Conservation (phyloP, 1,140 invertebrate genomes). For the Macrosteles quadrilineatus region DNA sequence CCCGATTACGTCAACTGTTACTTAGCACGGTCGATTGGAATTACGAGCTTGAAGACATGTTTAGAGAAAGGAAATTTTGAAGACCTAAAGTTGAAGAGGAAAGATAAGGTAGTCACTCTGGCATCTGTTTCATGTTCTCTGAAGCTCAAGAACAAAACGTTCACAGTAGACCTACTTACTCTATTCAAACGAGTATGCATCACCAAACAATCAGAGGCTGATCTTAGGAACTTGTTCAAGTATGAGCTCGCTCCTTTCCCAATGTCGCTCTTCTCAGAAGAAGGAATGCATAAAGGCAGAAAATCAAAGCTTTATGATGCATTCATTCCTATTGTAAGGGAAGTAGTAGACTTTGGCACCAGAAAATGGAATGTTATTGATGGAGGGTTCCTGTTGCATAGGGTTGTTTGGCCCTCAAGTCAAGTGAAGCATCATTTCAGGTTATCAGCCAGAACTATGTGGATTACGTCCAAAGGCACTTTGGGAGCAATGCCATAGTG, state of each 20-base stretch:
- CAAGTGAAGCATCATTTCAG: no score
- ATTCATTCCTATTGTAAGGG: background rate
- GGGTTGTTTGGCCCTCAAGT: no score
- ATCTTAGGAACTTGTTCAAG: background rate
- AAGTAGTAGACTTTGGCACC: no score
- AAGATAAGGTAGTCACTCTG: conserved; percentile 16
- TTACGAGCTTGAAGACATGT: no score
- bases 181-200: conserved; percentile 12
- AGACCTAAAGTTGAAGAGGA: conserved; percentile 27
- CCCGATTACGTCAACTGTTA: no score
- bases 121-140: conserved; percentile 36
- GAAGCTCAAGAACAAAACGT: conserved; percentile 33
- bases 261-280: background rate
- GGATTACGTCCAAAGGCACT: no score
- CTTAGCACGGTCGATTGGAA: no score
- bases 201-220: conserved; percentile 1
- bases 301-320: background rate
- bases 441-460: no score
- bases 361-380: no score
- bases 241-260: background rate
- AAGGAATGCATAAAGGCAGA: background rate
- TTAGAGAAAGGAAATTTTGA: conserved; percentile 29
- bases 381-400: no score
- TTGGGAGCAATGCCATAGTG: no score
- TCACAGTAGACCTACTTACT: conserved; percentile 32